Evolutionary conservation across 2,113 vertebrate species (phyloP).

Genomic region (Felis chaus): DNA sequence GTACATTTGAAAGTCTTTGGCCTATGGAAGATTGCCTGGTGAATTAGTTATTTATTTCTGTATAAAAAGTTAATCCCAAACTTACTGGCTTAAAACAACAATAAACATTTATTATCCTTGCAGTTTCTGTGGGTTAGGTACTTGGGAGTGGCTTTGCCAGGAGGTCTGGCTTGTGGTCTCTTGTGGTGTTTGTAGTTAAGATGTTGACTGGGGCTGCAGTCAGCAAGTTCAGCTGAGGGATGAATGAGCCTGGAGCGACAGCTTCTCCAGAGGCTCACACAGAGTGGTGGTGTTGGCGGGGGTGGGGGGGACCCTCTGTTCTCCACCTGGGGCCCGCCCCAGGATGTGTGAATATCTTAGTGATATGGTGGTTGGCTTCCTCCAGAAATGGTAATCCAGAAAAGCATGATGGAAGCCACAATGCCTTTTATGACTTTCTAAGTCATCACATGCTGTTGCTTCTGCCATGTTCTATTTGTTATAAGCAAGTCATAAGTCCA

Average conservation of each 20-base stretch:
- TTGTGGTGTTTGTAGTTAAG: background rate
- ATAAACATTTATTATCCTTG: background rate
- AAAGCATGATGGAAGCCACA: background rate
- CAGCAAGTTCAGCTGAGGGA: background rate
- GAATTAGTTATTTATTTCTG: background rate
- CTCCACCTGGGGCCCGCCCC: background rate
- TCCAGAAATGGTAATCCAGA: background rate
- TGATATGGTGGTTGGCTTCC: background rate
- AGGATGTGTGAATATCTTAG: background rate
- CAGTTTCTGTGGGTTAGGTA: background rate
- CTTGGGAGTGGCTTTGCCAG: background rate
- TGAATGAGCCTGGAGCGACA: background rate
- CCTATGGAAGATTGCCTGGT: background rate
- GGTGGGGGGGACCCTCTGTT: background rate
- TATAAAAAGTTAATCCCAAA: background rate
- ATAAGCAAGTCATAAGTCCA: background rate
- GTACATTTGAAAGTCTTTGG: background rate
- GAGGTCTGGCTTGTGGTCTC: background rate
- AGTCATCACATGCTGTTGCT: background rate
- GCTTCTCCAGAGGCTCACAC: background rate
- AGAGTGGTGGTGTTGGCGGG: background rate
- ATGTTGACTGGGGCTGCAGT: background rate
- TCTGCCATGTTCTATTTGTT: background rate
- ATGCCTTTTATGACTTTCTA: background rate
- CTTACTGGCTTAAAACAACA: background rate